Conservation (phyloP, 2,888 invertebrate species). For the Hyposoter dolosus region DNA sequence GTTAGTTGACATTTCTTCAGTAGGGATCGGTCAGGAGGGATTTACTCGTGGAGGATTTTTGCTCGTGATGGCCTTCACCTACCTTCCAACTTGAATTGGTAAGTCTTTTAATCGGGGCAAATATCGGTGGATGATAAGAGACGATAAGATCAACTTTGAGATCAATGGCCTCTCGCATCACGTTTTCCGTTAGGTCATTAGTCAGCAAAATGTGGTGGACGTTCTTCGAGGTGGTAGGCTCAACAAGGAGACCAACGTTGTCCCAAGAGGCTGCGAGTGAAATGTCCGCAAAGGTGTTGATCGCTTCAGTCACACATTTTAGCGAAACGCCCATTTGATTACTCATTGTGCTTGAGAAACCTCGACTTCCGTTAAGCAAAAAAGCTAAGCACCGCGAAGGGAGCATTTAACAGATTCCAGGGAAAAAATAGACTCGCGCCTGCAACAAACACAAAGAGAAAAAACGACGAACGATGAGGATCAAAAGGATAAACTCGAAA, state of each 20-base stretch:
- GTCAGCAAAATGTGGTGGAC: conserved; percentile 92
- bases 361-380: not conserved
- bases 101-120: conserved; percentile 92
- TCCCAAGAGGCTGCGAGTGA: conserved; percentile 95
- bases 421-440: not conserved
- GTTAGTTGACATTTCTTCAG: too few relatives aligned
- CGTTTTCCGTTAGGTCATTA: conserved; percentile 96
- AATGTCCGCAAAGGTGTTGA: conserved; percentile 90
- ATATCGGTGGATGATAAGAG: conserved; percentile 98
- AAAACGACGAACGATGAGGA: not conserved
- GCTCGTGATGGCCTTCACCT: conserved; percentile 69
- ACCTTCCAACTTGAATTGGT: conserved; percentile 89
- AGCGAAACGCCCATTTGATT: conserved; percentile 84
- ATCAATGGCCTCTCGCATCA: conserved; percentile 92
- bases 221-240: conserved; percentile 87
- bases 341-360: not conserved
- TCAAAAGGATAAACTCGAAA: not conserved
- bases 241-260: conserved; percentile 96
- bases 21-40: too few relatives aligned
- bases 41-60: too few relatives aligned
- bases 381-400: not conserved
- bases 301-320: conserved; percentile 86
- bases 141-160: conserved; percentile 92
- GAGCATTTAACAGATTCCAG: not conserved
- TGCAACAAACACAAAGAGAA: not conserved